phyloP scores from a whole-genome alignment of 1,140 invertebrate genomes.

The Tetragonula clypearis region DNA sequence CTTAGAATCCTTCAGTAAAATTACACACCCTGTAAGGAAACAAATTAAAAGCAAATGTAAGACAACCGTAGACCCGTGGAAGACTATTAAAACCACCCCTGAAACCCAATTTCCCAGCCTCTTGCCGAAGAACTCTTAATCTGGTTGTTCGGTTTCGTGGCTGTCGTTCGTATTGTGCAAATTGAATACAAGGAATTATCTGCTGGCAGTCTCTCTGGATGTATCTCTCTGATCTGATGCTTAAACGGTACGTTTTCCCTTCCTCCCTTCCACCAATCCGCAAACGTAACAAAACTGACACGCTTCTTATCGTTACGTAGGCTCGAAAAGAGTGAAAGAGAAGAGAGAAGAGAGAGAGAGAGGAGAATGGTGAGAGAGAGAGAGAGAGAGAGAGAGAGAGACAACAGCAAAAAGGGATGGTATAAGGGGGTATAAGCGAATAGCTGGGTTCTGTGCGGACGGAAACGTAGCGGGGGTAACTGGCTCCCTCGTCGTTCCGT shows the following conservation, averaged over 20 bases:
- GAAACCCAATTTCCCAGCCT: background rate
- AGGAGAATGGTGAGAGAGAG: too few species aligned
- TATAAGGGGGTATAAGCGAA: background rate
- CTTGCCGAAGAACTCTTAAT: background rate
- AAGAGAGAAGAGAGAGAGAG: conserved; percentile 20
- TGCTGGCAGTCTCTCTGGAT: conserved; percentile 49
- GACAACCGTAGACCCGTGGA: background rate
- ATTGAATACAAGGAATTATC: conserved; percentile 80
- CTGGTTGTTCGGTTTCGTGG: background rate
- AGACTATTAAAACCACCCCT: background rate
- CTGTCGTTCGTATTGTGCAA: conserved; percentile 75
- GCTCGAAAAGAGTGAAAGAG: conserved; percentile 33
- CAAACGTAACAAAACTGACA: conserved; percentile 79
- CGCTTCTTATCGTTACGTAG: conserved; percentile 80
- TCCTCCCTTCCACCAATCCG: conserved; percentile 26
- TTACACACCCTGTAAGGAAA: too few species aligned
- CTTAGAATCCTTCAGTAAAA: too few species aligned
- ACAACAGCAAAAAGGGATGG: background rate
- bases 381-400: too few species aligned
- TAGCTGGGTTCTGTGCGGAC: background rate
- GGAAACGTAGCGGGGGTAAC: conserved; percentile 36
- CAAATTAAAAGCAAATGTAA: too few species aligned
- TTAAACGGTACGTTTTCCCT: conserved; percentile 66
- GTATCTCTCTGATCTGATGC: conserved; percentile 75
- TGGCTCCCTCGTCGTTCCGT: conserved; percentile 58